Percentiles rank a stretch among this genome's conserved stretches.
Evolutionary conservation across 2,888 invertebrate species (phyloP).

Genomic region (Antheraea assamensis): DNA sequence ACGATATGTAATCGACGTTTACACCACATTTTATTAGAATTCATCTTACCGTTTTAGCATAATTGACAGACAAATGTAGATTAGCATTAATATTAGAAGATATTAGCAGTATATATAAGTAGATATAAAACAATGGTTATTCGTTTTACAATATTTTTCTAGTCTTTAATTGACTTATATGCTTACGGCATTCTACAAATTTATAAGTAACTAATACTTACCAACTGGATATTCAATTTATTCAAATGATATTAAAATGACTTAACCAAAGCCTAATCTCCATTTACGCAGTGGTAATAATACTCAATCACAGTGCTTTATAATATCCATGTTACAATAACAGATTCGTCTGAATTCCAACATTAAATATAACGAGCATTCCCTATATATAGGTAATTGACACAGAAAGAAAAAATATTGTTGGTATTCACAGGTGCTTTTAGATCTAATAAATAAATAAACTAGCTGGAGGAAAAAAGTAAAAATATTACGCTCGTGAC

Average conservation of each 20-base stretch:
- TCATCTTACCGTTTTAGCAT: too few species aligned
- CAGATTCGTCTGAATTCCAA: slow-evolving; percentile 49
- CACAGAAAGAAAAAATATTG: background rate
- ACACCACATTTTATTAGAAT: too few species aligned
- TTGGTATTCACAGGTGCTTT: background rate
- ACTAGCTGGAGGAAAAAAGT: background rate
- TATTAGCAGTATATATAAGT: too few species aligned
- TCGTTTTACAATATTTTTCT: too few species aligned
- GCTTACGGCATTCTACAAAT: background rate
- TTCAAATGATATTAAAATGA: slow-evolving; percentile 21
- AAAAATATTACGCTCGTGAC: background rate
- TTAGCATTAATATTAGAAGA: too few species aligned
- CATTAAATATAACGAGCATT: slow-evolving; percentile 39
- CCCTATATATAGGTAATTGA: slow-evolving; percentile 29
- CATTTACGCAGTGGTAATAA: slow-evolving; percentile 29
- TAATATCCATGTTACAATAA: slow-evolving; percentile 34
- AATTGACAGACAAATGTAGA: too few species aligned
- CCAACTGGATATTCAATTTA: slow-evolving; percentile 23
- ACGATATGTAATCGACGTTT: too few species aligned
- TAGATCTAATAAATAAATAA: background rate
- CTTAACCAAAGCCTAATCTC: slow-evolving; percentile 17
- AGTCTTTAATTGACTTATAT: background rate
- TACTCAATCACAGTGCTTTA: slow-evolving; percentile 35
- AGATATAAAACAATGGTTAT: too few species aligned
- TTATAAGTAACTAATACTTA: slow-evolving; percentile 22